phyloP scores from a whole-genome alignment of 2,888 invertebrate species.

The Myathropa florea region DNA sequence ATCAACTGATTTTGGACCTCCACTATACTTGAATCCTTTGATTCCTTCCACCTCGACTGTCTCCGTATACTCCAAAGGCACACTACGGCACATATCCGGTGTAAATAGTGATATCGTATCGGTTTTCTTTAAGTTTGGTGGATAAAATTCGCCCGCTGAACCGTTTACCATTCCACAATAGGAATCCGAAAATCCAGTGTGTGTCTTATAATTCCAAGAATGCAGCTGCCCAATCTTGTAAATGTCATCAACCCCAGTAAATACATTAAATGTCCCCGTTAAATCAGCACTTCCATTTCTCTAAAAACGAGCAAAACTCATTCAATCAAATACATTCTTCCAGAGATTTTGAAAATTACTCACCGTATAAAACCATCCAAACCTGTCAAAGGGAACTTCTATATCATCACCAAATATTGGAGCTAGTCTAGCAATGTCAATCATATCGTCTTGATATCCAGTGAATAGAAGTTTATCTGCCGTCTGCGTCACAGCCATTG shows the following conservation, averaged over 20 bases:
- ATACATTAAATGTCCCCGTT: slow-evolving; percentile 90
- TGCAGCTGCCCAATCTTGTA: slow-evolving; percentile 85
- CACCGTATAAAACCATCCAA: slow-evolving; percentile 92
- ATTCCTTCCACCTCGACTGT: slow-evolving; percentile 84
- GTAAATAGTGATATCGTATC: slow-evolving; percentile 85
- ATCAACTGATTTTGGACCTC: slow-evolving; percentile 85
- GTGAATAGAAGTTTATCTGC: slow-evolving; percentile 88
- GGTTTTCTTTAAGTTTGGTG: slow-evolving; percentile 84
- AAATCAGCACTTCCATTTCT: slow-evolving; percentile 89
- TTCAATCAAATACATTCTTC: slow-evolving; percentile 71
- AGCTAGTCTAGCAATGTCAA: slow-evolving; percentile 85
- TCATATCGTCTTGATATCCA: slow-evolving; percentile 89
- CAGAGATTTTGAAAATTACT: slow-evolving; percentile 19
- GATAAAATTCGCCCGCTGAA: slow-evolving; percentile 91
- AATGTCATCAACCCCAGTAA: slow-evolving; percentile 85
- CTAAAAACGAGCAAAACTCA: slow-evolving; percentile 79
- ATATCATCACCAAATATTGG: slow-evolving; percentile 82
- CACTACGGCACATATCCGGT: slow-evolving; percentile 88
- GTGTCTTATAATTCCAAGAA: slow-evolving; percentile 87
- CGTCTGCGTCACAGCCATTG: slow-evolving; percentile 84
- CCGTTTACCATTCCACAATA: slow-evolving; percentile 85
- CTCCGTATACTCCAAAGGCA: slow-evolving; percentile 84
- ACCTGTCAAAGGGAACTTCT: slow-evolving; percentile 86
- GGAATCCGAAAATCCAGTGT: slow-evolving; percentile 82
- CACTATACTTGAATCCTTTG: slow-evolving; percentile 85